A percentile compares a stretch with the other conserved stretches of the same genome.
Conservation (phyloP, 2,888 invertebrate genomes). For the Hanleya hanleyi region DNA sequence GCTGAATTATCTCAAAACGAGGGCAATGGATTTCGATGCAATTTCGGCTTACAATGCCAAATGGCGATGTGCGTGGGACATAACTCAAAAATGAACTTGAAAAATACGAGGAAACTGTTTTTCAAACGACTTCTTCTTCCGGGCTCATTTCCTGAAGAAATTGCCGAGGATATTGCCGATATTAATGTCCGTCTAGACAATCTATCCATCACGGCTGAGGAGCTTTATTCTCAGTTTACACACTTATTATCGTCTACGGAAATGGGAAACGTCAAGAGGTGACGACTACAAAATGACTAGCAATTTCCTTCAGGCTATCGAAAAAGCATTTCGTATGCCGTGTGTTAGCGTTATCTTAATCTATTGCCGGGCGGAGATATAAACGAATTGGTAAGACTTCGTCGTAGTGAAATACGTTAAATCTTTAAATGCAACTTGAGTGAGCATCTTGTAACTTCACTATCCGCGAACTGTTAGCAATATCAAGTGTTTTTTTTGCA, state of each 20-base stretch:
- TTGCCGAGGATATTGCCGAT: constrained; percentile 36
- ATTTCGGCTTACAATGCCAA: constrained; percentile 47
- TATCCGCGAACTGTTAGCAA: too few species aligned
- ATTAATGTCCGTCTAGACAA: background rate
- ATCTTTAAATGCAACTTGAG: too few species aligned
- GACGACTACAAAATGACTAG: too few species aligned
- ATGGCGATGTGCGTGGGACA: constrained; percentile 60
- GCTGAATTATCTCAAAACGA: constrained; percentile 18
- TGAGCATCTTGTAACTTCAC: too few species aligned
- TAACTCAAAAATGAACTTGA: constrained; percentile 63
- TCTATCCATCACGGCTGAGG: background rate
- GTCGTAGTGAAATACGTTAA: too few species aligned
- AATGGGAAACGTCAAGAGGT: too few species aligned
- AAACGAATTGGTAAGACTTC: too few species aligned
- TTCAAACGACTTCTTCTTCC: constrained; percentile 58
- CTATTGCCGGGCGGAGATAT: too few species aligned
- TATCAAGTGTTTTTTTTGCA: too few species aligned
- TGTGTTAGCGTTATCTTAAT: too few species aligned
- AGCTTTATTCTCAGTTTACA: background rate
- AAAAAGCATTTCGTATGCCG: too few species aligned
- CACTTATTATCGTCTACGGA: background rate
- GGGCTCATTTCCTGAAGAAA: constrained; percentile 50
- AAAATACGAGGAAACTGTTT: constrained; percentile 57
- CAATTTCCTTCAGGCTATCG: too few species aligned
- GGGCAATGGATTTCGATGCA: constrained; percentile 35